Evolutionary conservation across 2,797 vertebrate genomes (phyloP).

Genomic region (Halcyon leucocephala): DNA sequence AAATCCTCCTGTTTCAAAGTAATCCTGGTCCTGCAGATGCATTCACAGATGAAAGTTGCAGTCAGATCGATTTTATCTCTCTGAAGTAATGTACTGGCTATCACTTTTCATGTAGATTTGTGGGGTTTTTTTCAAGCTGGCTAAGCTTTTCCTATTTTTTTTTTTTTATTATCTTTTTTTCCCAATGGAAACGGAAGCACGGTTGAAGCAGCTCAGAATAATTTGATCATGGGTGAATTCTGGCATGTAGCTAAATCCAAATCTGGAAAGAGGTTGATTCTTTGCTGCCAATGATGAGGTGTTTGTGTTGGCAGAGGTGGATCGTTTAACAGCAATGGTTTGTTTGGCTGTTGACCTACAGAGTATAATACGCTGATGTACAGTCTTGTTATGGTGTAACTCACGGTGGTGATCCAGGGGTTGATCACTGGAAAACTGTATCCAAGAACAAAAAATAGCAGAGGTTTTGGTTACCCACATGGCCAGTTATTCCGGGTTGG

Average conservation of each 20-base stretch:
- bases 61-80: not conserved
- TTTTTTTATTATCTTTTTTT: not conserved
- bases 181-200: not conserved
- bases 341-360: not conserved
- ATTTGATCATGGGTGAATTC: not conserved
- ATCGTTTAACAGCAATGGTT: not conserved
- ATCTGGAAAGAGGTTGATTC: not conserved
- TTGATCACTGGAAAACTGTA: not conserved
- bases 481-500: not conserved
- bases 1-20: conserved; percentile 12
- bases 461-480: not conserved
- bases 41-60: conserved; percentile 19
- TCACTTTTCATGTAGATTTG: not conserved
- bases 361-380: not conserved
- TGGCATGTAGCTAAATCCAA: not conserved
- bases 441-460: not conserved
- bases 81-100: not conserved
- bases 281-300: not conserved
- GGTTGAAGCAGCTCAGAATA: not conserved
- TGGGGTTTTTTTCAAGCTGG: not conserved
- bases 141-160: not conserved
- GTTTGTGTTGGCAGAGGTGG: not conserved
- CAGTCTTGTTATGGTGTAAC: not conserved
- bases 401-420: not conserved
- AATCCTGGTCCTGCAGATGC: conserved; percentile 4